phyloP scores from a whole-genome alignment of 2,113 vertebrate genomes.

The Silurus glanis region DNA sequence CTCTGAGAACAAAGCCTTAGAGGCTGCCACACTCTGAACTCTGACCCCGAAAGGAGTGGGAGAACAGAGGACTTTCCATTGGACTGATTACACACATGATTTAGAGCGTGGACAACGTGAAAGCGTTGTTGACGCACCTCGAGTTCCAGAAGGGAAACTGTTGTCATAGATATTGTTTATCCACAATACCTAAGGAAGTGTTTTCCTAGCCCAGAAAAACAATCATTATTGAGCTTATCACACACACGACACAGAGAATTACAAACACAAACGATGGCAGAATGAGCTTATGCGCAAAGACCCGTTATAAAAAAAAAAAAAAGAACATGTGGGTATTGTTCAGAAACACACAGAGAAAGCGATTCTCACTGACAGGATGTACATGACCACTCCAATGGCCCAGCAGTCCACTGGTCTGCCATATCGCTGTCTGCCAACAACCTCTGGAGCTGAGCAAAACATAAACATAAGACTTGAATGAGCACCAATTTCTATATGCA shows the following conservation, averaged over 20 bases:
- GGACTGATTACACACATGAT: no score
- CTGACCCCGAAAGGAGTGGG: no score
- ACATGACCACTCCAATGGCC: constrained; percentile 98
- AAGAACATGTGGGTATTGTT: neutral
- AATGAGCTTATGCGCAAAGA: neutral
- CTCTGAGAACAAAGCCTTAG: no score
- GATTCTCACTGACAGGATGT: constrained; percentile 88
- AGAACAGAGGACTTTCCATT: no score
- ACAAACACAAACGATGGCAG: constrained; percentile 8
- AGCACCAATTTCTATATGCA: neutral
- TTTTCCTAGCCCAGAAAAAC: neutral
- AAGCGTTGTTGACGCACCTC: no score
- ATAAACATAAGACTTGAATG: neutral
- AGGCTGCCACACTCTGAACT: no score
- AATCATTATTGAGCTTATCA: neutral
- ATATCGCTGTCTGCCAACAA: constrained; percentile 94
- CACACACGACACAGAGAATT: neutral
- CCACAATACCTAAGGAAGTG: neutral
- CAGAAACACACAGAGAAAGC: constrained; percentile 5
- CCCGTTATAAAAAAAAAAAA: neutral
- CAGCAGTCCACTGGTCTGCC: constrained; percentile 95
- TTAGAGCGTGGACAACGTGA: no score
- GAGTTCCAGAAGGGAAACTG: no score
- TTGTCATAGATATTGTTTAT: neutral
- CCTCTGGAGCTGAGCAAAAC: constrained; percentile 85